Evolutionary conservation across 2,888 invertebrate species (phyloP).

Genomic region (Chaitophorus viminalis): DNA sequence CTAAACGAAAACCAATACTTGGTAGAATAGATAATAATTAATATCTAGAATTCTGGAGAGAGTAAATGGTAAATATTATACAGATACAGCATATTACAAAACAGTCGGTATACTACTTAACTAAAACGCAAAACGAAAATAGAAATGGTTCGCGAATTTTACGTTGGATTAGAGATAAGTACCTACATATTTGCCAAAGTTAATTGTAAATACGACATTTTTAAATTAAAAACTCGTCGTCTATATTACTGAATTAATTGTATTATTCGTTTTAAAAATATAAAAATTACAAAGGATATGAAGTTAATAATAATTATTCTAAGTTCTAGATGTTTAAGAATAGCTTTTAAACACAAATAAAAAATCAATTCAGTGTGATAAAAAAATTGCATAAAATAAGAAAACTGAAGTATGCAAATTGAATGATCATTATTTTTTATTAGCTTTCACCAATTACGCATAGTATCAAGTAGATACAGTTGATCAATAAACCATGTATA

Average conservation of each 20-base stretch:
- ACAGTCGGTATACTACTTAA: background rate
- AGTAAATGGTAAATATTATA: background rate
- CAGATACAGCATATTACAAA: background rate
- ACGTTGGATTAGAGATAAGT: background rate
- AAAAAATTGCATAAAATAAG: background rate
- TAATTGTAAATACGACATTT: background rate
- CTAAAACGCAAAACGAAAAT: background rate
- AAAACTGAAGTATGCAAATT: conserved; percentile 1
- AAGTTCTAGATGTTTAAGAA: background rate
- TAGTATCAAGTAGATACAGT: background rate
- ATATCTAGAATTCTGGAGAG: too few species aligned
- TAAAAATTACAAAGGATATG: background rate
- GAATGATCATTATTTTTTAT: background rate
- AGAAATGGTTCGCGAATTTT: background rate
- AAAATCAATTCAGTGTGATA: background rate
- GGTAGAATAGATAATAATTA: too few species aligned
- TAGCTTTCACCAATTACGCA: background rate
- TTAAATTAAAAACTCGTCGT: background rate
- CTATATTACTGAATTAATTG: background rate
- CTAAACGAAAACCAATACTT: too few species aligned
- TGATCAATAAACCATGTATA: background rate
- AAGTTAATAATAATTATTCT: background rate
- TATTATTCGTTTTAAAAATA: background rate
- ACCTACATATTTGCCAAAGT: background rate
- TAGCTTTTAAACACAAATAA: background rate